Evolutionary conservation across 2,113 vertebrate species (phyloP), one percentile per base, ranked within the genome.

Genomic region (Manacus vitellinus): DNA sequence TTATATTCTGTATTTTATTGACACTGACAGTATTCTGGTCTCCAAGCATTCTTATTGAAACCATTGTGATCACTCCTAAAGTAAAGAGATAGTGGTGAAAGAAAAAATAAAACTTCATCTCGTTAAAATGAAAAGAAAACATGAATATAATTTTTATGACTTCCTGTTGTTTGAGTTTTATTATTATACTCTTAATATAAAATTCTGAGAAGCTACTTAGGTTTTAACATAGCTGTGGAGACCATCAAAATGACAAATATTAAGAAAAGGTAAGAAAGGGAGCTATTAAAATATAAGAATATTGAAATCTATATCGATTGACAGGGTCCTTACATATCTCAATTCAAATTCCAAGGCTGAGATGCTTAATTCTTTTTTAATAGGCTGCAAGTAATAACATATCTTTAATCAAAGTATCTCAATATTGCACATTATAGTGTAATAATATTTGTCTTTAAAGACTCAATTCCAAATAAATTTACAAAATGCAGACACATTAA

Each of bases 361-460:
- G 55, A 72, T 84, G 61, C 28, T 84, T 96, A 52, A 63, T 77
- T 88, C 92, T 88, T 85, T 92, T 96, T 94, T 96, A 94, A 95
- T 94, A 89, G 79, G 16, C 56, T 92, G 18, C 82, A 68, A 91
- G 80, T 76, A 89, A 81, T 84, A 93, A 65, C 19, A 35, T 65
- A 87, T 46, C 52, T 92, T 93, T 95, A 96, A 83, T 91, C 88
- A 93, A 92, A 92, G 66, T 28, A 93, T 23, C 65, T 81, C 88
- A 68, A 54, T 95, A 75, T 58, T 67, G 37, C 68, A 83, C 41
- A 49, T 96, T 82, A 91, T 23, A 49, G 33, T 41, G 8, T 68
- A 93, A 95, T 92, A 94, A 94, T 31, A 78, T 80, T 92, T 90
- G 82, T 65, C 61, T 91, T 94, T 91, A 86, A 92, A 93, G 89